Conservation (phyloP, 1,140 invertebrate genomes). For the Drosophila suzukii region DNA sequence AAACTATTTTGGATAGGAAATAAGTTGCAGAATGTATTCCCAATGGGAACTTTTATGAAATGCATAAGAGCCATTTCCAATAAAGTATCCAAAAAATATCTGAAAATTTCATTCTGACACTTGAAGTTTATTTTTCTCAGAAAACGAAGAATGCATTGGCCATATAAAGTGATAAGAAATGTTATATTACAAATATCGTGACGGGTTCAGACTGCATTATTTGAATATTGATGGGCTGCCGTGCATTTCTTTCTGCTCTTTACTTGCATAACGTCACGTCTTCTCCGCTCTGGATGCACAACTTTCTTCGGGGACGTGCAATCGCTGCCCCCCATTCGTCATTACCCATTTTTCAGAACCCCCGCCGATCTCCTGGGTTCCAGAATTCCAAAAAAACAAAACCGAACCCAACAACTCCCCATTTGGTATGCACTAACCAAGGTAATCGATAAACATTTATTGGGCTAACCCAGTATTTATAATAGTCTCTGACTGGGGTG, state of each 20-base stretch:
- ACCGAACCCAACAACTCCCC: background rate
- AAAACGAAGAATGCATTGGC: too few species aligned
- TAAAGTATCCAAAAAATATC: background rate
- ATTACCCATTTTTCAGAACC: background rate
- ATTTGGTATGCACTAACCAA: conserved; percentile 15
- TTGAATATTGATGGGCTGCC: background rate
- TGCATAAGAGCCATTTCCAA: too few species aligned
- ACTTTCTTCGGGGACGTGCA: conserved; percentile 24
- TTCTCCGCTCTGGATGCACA: conserved; percentile 19
- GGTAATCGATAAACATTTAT: conserved; percentile 14
- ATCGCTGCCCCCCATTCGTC: conserved; percentile 10
- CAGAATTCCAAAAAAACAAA: too few species aligned
- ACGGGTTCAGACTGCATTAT: background rate
- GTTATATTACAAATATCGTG: background rate
- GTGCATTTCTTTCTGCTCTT: background rate
- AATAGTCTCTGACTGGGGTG: background rate
- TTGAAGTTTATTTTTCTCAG: too few species aligned
- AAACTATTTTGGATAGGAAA: too few species aligned
- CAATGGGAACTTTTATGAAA: too few species aligned
- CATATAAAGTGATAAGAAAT: background rate
- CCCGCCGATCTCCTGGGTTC: too few species aligned
- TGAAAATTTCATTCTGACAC: background rate
- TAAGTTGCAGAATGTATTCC: too few species aligned
- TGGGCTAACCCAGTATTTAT: background rate
- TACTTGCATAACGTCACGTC: conserved; percentile 42